Evolutionary conservation across 2,113 vertebrate species (phyloP).

Genomic region (Myiopsitta monachus): DNA sequence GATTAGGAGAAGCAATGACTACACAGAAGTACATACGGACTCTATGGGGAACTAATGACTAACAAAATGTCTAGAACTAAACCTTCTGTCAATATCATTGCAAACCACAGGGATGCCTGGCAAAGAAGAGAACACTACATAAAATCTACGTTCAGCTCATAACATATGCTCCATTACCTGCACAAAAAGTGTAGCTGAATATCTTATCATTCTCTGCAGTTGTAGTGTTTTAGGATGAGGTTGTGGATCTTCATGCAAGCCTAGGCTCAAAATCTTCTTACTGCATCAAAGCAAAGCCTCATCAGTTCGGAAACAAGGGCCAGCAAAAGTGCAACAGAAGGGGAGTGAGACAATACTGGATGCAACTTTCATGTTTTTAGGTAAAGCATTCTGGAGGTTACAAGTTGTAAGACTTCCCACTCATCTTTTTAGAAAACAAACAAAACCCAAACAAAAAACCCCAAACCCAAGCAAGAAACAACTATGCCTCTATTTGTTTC

Average conservation of each 20-base stretch:
- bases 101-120: background rate
- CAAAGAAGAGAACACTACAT: background rate
- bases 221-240: constrained; percentile 87
- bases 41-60: background rate
- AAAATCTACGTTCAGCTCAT: background rate
- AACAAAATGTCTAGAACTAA: background rate
- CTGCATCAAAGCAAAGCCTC: constrained; percentile 70
- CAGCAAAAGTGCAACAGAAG: background rate
- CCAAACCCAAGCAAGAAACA: background rate
- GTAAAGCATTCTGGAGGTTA: background rate
- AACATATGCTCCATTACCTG: constrained; percentile 76
- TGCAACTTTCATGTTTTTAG: background rate
- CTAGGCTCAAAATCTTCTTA: constrained; percentile 94
- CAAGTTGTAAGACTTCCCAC: background rate
- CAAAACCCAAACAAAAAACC: background rate
- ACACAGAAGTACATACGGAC: background rate
- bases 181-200: constrained; percentile 92
- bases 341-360: rapidly evolving
- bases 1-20: background rate
- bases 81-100: background rate
- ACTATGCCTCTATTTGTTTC: background rate
- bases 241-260: constrained; percentile 84
- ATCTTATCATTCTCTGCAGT: constrained; percentile 94
- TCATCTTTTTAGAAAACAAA: background rate
- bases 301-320: background rate